Evolutionary conservation across 2,888 invertebrate species (phyloP), one percentile per base, ranked within the genome.

Genomic region (Apodemia mormo): DNA sequence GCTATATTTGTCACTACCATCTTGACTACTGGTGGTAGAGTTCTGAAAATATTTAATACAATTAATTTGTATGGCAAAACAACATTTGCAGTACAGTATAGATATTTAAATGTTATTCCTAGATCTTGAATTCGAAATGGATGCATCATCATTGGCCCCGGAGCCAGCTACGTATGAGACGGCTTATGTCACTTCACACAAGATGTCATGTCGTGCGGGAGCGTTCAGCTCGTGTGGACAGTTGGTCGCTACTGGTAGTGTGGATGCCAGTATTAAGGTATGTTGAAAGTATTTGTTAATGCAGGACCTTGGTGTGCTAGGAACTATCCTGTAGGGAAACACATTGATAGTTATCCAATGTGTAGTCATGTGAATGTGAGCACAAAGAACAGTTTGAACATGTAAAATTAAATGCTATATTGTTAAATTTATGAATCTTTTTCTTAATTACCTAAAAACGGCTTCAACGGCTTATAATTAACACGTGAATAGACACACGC

Each of bases 141-240:
- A 99, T 86, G 97, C 98, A 0, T 96, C 96, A 7, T 96, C 97
- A 0, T 95, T 98, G 22, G 98, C 99, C 0, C 99, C 99, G 0
- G 99, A 99, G 85, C 99, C 99, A 0, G 98, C 98, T 0, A 95
- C 98, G 10, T 99, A 99, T 84, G 99, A 99, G 92, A 99, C 99
- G 0, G 99, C 99, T 0, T 99, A 99, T 83, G 98, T 99, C 52
- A 99, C 99, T 2, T 98, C 99, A 4, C 99, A 99, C 89, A 99
- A 99, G 90, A 98, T 97, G 79, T 96, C 97, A 70, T 99, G 99
- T 76, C 94, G 99, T 69, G 97, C 99, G 0, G 99, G 99, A 7
- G 98, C 98, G 3, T 99, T 99, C 86, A 99, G 98, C 74, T 94
- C 95, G 9, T 99, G 99, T 89, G 99, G 99, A 0, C 98, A 98